Evolutionary conservation across 2,888 invertebrate genomes (phyloP).

Genomic region (Thecophora atra): DNA sequence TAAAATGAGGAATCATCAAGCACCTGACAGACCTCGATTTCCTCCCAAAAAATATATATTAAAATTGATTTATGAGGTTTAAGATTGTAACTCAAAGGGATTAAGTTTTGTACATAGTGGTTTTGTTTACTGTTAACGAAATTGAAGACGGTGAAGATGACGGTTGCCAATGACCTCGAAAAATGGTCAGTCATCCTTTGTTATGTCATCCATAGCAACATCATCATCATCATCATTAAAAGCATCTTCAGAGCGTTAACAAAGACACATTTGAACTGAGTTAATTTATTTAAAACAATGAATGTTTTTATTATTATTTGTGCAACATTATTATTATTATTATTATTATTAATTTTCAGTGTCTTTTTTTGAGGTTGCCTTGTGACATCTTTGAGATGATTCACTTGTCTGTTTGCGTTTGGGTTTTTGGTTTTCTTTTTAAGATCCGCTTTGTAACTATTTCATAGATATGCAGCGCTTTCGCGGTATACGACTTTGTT

Average conservation of each 20-base stretch:
- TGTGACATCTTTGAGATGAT: constrained; percentile 17
- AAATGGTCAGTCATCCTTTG: neutral
- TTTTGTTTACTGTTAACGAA: neutral
- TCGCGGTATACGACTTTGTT: neutral
- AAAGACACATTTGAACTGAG: neutral
- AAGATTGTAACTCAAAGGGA: neutral
- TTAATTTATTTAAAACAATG: constrained; percentile 14
- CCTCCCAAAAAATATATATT: neutral
- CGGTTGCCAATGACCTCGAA: constrained; percentile 20
- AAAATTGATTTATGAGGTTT: neutral
- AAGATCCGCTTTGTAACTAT: constrained; percentile 3
- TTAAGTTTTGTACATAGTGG: neutral
- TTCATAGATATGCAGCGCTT: neutral
- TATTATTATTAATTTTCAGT: constrained; percentile 13
- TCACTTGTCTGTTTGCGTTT: constrained; percentile 11
- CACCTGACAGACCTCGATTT: neutral
- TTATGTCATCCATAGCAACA: neutral
- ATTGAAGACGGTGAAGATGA: neutral
- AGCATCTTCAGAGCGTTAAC: neutral
- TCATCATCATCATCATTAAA: neutral
- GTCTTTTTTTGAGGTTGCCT: constrained; percentile 11
- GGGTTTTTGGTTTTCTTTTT: constrained; percentile 9
- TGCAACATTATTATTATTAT: constrained; percentile 1
- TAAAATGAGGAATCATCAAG: too few relatives aligned
- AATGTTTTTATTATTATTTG: neutral